phyloP scores from a whole-genome alignment of 2,113 vertebrate genomes.

The Cyphotilapia sp. region DNA sequence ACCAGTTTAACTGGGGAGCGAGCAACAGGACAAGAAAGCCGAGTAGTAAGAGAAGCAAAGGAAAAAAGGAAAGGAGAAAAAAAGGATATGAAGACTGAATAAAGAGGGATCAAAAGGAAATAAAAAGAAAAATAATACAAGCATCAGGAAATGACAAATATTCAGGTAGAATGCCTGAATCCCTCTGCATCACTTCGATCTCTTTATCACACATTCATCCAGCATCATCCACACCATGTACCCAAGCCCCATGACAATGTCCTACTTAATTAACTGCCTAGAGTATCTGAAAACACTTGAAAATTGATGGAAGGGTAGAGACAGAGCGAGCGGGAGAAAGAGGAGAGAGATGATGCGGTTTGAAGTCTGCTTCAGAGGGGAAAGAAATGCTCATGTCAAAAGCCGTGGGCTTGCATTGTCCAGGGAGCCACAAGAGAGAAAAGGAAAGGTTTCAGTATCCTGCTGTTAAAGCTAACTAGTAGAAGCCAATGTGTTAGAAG shows the following conservation, averaged over 20 bases:
- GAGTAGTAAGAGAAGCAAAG: background rate
- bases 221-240: conserved; percentile 19
- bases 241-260: conserved; percentile 37
- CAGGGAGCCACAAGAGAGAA: background rate
- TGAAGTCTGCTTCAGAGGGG: conserved; percentile 18
- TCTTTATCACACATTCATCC: conserved; percentile 1
- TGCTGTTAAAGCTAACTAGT: conserved; percentile 7
- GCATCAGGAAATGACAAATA: background rate
- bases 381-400: conserved; percentile 3
- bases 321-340: background rate
- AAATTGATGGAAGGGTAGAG: conserved; percentile 24
- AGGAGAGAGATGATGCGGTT: background rate
- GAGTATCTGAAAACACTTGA: conserved; percentile 33
- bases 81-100: background rate
- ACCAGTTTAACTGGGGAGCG: background rate
- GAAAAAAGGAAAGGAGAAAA: background rate
- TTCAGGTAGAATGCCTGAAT: background rate
- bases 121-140: background rate
- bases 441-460: background rate
- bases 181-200: background rate
- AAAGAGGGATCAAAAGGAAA: background rate
- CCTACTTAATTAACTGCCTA: conserved; percentile 59
- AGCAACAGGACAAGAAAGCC: background rate
- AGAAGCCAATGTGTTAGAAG: background rate
- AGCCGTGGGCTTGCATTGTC: background rate